Evolutionary conservation across 2,797 vertebrate genomes (phyloP).

Genomic region (Chromis chromis): DNA sequence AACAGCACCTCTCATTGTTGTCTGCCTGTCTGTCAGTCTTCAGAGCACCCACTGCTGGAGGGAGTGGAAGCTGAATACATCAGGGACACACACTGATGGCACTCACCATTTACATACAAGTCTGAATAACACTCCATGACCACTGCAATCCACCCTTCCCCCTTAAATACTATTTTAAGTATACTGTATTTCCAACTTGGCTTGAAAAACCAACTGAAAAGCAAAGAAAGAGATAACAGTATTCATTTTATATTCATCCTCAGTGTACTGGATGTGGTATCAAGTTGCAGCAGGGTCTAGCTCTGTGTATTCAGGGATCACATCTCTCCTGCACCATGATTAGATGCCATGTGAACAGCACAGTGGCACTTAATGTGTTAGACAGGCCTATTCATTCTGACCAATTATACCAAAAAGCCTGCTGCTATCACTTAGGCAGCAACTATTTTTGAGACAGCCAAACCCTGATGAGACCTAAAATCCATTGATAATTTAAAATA

Average conservation of each 20-base stretch:
- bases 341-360: slow-evolving; percentile 47
- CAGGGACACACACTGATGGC: slow-evolving; percentile 46
- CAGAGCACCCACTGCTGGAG: slow-evolving; percentile 51
- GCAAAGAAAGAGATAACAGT: background rate
- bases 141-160: slow-evolving; percentile 33
- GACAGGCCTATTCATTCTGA: slow-evolving; percentile 50
- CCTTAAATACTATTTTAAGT: slow-evolving; percentile 43
- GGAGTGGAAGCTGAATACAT: slow-evolving; percentile 60
- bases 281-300: slow-evolving; percentile 18
- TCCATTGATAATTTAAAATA: slow-evolving; percentile 2
- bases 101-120: slow-evolving; percentile 53
- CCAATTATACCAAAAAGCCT: slow-evolving; percentile 54
- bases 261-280: background rate
- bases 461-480: slow-evolving; percentile 15
- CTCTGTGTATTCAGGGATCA: slow-evolving; percentile 22
- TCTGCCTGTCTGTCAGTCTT: slow-evolving; percentile 70
- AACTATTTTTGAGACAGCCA: slow-evolving; percentile 23
- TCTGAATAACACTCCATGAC: slow-evolving; percentile 42
- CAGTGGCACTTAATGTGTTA: slow-evolving; percentile 54
- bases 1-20: slow-evolving; percentile 56
- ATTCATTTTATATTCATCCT: slow-evolving; percentile 7
- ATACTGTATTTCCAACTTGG: slow-evolving; percentile 16
- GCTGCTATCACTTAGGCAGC: slow-evolving; percentile 41
- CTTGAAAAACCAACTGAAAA: slow-evolving; percentile 7
- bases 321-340: slow-evolving; percentile 43